Conservation (phyloP, 2,797 vertebrate genomes). For the Myotis planiceps region DNA sequence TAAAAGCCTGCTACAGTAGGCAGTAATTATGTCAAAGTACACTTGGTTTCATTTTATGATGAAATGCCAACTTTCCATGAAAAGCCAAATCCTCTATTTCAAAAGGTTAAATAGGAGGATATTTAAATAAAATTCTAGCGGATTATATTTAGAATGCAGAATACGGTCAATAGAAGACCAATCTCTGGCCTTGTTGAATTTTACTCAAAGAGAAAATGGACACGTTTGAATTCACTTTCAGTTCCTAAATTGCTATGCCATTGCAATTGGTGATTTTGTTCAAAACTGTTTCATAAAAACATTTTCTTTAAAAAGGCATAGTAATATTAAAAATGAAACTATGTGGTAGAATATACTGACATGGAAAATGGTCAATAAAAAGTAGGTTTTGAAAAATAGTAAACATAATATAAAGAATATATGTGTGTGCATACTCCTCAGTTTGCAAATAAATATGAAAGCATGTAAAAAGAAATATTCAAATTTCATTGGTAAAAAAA, state of each 20-base stretch:
- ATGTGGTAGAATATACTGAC: not conserved
- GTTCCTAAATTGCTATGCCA: not conserved
- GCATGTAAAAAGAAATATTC: not conserved
- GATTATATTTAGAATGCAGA: conserved; percentile 53
- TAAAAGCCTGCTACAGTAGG: not conserved
- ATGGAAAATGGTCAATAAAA: not conserved
- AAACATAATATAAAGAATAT: not conserved
- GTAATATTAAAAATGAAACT: conserved; percentile 32
- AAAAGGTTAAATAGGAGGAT: conserved; percentile 20
- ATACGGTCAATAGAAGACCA: not conserved
- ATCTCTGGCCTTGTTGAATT: not conserved
- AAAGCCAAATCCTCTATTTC: conserved; percentile 27
- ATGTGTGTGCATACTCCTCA: not conserved
- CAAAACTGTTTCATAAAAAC: not conserved
- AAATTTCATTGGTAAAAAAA: not conserved
- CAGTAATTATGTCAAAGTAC: conserved; percentile 50
- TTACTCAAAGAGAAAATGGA: not conserved
- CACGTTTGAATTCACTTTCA: not conserved
- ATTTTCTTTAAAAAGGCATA: not conserved
- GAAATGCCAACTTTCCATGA: not conserved
- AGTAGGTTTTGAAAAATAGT: not conserved
- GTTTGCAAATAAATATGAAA: not conserved
- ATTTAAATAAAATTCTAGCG: conserved; percentile 39
- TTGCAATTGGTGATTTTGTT: not conserved
- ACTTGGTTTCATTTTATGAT: conserved; percentile 46